Conservation (phyloP, 2,113 vertebrate species). For the Mohoua ochrocephala region DNA sequence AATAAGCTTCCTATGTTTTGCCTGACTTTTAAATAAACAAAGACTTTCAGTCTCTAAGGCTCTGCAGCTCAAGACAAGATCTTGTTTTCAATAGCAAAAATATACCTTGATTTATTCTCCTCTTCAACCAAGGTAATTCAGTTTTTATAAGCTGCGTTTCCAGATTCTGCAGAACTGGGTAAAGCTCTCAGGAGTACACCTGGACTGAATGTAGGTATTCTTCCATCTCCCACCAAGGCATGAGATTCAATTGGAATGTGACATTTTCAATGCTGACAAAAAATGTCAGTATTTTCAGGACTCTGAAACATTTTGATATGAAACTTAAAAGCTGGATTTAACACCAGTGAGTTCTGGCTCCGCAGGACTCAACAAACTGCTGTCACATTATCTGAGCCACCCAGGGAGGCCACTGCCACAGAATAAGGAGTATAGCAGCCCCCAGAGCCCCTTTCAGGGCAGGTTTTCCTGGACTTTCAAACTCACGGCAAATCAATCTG, state of each 20-base stretch:
- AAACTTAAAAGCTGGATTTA: not conserved
- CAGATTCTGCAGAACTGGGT: not conserved
- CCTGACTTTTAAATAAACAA: slow-evolving; percentile 13
- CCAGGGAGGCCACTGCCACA: not conserved
- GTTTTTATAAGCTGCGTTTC: not conserved
- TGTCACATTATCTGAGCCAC: not conserved
- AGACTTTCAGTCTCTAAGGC: not conserved
- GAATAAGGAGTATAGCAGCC: not conserved
- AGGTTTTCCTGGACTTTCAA: not conserved
- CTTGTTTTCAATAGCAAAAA: not conserved
- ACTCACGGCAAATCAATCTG: not conserved
- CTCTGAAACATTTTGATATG: not conserved
- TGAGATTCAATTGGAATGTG: not conserved
- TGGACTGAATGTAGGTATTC: not conserved
- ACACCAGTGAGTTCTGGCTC: not conserved
- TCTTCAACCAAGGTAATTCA: not conserved
- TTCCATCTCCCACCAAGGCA: not conserved
- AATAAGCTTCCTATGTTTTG: not conserved
- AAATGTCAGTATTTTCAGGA: not conserved
- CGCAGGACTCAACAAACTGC: not conserved
- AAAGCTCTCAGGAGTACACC: not conserved
- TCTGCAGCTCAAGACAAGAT: not conserved
- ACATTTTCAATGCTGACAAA: not conserved
- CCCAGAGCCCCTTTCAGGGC: not conserved
- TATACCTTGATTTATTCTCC: not conserved